Evolutionary conservation across 2,797 vertebrate genomes (phyloP), one percentile per base, ranked within the genome.

Genomic region (Vespertilio murinus): DNA sequence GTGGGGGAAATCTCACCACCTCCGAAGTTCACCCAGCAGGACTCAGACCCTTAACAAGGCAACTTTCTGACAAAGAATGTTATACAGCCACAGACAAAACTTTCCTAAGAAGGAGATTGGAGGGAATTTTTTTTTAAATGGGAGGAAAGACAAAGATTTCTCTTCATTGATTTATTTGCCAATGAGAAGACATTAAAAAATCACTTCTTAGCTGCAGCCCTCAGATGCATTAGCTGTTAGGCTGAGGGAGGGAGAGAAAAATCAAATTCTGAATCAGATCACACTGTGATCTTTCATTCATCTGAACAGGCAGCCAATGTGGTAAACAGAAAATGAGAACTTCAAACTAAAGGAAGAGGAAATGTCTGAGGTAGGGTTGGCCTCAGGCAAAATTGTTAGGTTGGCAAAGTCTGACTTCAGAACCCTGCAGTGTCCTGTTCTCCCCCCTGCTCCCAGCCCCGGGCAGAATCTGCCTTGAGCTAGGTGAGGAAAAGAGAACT

Each of bases 311-410:
- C 30, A 54, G 95, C 88, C 94, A 89, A 80, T 90, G 49, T 83
- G 20, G 93, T 95, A 96, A 97, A 96, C 82, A 95, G 79, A 93
- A 95, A 96, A 97, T 96, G 80, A 94, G 92, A 93, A 97, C 88
- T 87, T 91, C 96, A 93, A 96, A 89, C 82, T 70, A 81, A 95
- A 94, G 65, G 81, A 91, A 92, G 61, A 88, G 75, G 40, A 71
- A 73, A 33, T 35, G 17, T 35, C 67, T 33, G 52, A 61, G 64
- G 33, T 23, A n/a, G 38, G 87, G 54, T 10, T 73, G 64, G 96
- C 88, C 69, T 91, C 0, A 30, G 86, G 74, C 45, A 88, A 79
- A 86, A 93, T 16, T 40, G 73, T 65, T 69, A 90, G 35, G 14
- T 23, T 86, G 70, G 79, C 16, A 28, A 74, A 73, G 23, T 80